Conservation (phyloP, 2,888 invertebrate species). For the Lepetodrilus schrolli region DNA sequence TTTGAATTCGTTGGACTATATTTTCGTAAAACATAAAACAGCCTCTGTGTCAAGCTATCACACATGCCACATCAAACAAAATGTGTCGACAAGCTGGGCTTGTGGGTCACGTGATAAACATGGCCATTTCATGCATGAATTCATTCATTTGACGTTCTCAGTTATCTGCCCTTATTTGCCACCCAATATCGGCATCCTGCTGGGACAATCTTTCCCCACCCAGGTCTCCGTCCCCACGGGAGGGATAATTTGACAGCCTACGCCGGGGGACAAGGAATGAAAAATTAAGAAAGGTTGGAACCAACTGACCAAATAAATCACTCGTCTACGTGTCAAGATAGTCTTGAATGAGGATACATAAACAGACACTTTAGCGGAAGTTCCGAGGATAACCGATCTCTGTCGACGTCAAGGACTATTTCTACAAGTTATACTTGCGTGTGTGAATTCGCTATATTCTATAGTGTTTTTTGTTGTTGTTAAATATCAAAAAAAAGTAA, state of each 20-base stretch:
- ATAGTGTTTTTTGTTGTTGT: too few species aligned
- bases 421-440: too few species aligned
- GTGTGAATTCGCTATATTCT: too few species aligned
- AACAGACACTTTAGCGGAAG: conserved; percentile 10
- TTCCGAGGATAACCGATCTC: conserved; percentile 20
- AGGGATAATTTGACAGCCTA: conserved; percentile 7
- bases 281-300: conserved; percentile 16
- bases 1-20: not conserved
- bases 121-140: not conserved
- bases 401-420: not conserved
- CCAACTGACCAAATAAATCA: conserved; percentile 25
- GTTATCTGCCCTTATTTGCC: conserved; percentile 10
- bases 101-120: conserved; percentile 6
- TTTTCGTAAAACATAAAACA: conserved; percentile 12
- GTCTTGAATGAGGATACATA: not conserved
- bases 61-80: conserved; percentile 9
- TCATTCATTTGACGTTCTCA: not conserved
- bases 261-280: not conserved
- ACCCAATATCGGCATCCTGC: not conserved
- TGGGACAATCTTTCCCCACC: not conserved
- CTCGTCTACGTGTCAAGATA: conserved; percentile 20
- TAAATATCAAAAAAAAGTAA: too few species aligned
- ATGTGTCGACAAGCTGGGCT: conserved; percentile 6
- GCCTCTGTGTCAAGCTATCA: not conserved
- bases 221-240: not conserved